Evolutionary conservation across 2,113 vertebrate genomes (phyloP), one percentile per base, ranked within the genome.

Genomic region (Loxodonta africana): DNA sequence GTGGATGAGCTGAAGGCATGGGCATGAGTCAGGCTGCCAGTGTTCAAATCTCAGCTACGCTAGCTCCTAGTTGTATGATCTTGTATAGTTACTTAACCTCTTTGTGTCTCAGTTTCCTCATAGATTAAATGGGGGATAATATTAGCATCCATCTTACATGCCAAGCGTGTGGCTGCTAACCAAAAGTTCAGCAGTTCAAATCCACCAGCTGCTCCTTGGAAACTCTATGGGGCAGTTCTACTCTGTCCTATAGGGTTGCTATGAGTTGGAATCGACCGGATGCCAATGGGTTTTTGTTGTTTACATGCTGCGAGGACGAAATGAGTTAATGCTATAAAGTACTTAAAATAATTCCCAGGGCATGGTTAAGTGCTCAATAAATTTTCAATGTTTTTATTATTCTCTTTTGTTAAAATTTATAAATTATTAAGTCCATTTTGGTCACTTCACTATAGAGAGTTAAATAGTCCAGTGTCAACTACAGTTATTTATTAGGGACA

Each of bases 401-500:
- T 25, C 12, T 86, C 62, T 90, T 60, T 76, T 81, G 9, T 51
- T 92, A 84, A 83, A 77, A 41, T 84, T 81, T 46, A 0, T 53
- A 86, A 71, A 76, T 82, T 73, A 53, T 51, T 62, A 33, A 44
- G 5, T 94, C 46, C 46, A 5, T 44, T 67, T 77, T n/a, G 62
- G 30, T 78, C 62, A 62, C 48, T 10, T 73, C 71, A 33, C 73
- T 82, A 41, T 0, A 60, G 71, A 77, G 69, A 82, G 44, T 12
- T 51, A 65, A 94, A 57, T 87, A 20, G 81, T 9, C 12, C 44
- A 41, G 46, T 37, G 46, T 88, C 91, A 67, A 20, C 0, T 20
- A 73, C 57, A 88, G 57, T 44, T 83, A 88, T 78, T 86, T 83
- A 76, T 53, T 82, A 87, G 82, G 91, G n/a, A 73, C 4, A 88